Conservation (phyloP, 2,113 vertebrate genomes). For the Cacatua alba region DNA sequence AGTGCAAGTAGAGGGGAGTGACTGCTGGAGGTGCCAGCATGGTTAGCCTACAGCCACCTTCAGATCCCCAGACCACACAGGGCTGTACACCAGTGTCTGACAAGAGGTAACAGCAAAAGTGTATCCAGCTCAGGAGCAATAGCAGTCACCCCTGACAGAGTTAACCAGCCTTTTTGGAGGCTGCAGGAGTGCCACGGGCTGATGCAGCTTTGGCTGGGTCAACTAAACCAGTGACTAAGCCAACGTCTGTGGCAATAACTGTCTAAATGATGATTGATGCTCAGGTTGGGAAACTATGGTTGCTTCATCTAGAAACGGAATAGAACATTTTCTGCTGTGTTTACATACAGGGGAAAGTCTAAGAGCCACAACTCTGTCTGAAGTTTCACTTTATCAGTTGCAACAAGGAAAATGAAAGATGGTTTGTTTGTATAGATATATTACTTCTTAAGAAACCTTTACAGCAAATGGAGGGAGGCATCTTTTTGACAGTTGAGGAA, state of each 20-base stretch:
- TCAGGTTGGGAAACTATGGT: constrained; percentile 19
- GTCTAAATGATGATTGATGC: background rate
- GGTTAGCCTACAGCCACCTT: background rate
- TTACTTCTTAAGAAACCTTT: background rate
- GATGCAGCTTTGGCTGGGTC: background rate
- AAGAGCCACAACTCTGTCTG: background rate
- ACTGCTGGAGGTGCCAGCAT: accelerated
- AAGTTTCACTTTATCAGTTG: background rate
- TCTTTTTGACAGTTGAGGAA: background rate
- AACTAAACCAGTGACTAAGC: background rate
- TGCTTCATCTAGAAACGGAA: background rate
- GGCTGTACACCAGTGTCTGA: background rate
- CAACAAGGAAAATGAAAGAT: background rate
- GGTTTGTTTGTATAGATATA: accelerated
- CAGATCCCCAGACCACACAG: accelerated
- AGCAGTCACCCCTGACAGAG: accelerated
- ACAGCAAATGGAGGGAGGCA: background rate
- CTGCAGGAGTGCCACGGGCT: accelerated
- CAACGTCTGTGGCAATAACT: background rate
- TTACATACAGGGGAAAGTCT: background rate
- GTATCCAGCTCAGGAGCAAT: background rate
- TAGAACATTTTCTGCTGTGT: background rate
- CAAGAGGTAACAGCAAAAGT: background rate
- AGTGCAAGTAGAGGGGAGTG: accelerated
- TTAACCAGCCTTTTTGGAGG: background rate